A percentile compares a stretch with the other conserved stretches of the same genome.
Conservation (phyloP, 2,888 invertebrate genomes). For the Byasa hedistus region DNA sequence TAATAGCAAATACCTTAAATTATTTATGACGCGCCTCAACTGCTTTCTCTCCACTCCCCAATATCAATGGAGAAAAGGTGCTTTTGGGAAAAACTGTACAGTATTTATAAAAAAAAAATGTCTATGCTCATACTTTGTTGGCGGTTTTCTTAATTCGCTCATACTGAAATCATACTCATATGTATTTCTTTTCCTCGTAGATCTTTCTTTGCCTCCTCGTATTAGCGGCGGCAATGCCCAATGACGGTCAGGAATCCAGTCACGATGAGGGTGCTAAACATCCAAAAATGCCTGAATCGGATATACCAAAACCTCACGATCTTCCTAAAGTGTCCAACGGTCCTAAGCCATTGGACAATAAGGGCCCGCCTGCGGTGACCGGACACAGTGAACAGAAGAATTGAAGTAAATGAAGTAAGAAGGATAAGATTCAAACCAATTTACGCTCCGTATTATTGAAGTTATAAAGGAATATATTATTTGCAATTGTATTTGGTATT, state of each 20-base stretch:
- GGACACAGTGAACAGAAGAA: conserved; percentile 40
- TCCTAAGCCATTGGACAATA: conserved; percentile 34
- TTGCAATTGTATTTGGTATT: no score
- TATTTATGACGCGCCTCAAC: no score
- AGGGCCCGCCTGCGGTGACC: conserved; percentile 35
- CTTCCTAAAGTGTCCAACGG: conserved; percentile 36
- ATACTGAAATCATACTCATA: background rate
- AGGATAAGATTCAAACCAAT: no score
- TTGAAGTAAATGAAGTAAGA: background rate
- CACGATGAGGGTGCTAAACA: conserved; percentile 29
- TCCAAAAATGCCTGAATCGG: conserved; percentile 38
- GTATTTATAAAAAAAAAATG: no score
- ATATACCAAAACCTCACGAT: conserved; percentile 45
- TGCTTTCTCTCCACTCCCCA: no score
- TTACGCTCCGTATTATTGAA: no score
- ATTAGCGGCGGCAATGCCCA: conserved; percentile 29
- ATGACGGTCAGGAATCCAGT: conserved; percentile 23
- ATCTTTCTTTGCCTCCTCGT: conserved; percentile 31
- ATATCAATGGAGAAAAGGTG: no score
- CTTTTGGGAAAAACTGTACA: no score
- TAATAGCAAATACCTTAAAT: no score
- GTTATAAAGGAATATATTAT: no score
- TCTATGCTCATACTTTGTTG: no score
- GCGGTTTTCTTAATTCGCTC: background rate
- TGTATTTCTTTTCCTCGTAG: background rate